phyloP scores from a whole-genome alignment of 2,888 invertebrate species.

The Escarpia spicata region DNA sequence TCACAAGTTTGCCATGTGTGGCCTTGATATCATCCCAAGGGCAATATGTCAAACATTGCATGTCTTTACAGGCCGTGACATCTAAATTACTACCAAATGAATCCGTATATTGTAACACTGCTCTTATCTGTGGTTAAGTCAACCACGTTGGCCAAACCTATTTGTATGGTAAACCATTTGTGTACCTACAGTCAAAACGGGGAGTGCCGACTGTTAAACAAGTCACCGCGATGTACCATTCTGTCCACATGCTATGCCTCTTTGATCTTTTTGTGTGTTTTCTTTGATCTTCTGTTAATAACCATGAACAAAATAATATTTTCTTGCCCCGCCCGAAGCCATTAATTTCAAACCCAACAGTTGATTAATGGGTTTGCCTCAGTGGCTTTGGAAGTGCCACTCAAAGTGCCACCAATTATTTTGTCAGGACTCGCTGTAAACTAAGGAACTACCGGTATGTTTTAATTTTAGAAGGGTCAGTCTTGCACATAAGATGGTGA shows the following conservation, averaged over 20 bases:
- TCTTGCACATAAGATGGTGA: not conserved
- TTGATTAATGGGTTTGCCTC: not conserved
- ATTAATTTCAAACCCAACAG: not conserved
- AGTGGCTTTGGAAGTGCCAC: not conserved
- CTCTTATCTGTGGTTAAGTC: constrained; percentile 1
- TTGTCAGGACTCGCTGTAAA: not conserved
- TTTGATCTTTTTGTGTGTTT: not conserved
- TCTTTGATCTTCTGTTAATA: not conserved
- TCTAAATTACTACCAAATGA: not conserved
- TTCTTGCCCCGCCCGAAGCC: not conserved
- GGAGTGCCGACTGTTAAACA: not conserved
- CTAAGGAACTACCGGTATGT: not conserved
- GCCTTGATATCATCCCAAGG: not conserved
- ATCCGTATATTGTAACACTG: not conserved
- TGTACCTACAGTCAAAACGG: not conserved
- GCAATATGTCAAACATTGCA: not conserved
- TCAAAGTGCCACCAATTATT: not conserved
- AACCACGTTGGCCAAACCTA: not conserved
- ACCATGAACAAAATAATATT: not conserved
- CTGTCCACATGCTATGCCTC: not conserved
- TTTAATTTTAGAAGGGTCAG: not conserved
- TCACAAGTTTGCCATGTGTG: not conserved
- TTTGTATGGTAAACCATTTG: not conserved
- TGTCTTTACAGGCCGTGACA: not conserved
- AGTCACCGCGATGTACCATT: not conserved